Conservation (phyloP, 2,888 invertebrate species). For the Bellardia bayeri region DNA sequence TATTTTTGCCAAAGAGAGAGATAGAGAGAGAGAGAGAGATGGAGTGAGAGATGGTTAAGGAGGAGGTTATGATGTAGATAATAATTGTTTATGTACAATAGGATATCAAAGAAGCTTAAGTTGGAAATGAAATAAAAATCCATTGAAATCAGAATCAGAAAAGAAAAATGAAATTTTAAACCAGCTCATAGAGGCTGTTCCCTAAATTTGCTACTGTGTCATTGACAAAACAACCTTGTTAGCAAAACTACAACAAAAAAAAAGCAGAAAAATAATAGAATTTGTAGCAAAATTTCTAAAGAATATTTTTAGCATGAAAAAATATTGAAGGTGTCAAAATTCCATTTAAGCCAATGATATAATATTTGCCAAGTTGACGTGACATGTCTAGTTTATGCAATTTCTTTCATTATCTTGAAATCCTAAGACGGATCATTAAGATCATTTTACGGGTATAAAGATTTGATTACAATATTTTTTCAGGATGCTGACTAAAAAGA, state of each 20-base stretch:
- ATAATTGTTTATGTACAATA: slow-evolving; percentile 47
- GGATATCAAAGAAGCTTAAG: slow-evolving; percentile 78
- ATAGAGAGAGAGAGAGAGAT: neutral
- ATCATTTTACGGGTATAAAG: slow-evolving; percentile 62
- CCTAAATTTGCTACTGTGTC: slow-evolving; percentile 54
- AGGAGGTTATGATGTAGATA: slow-evolving; percentile 51
- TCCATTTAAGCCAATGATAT: slow-evolving; percentile 81
- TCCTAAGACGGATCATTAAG: slow-evolving; percentile 51
- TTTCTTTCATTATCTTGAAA: slow-evolving; percentile 47
- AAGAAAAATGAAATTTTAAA: slow-evolving; percentile 55
- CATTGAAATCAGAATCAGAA: slow-evolving; percentile 40
- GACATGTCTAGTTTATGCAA: slow-evolving; percentile 62
- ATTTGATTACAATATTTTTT: slow-evolving; percentile 66
- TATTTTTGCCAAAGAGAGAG: slow-evolving; percentile 49
- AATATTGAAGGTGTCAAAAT: slow-evolving; percentile 81
- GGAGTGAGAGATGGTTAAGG: slow-evolving; percentile 10
- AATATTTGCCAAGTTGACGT: slow-evolving; percentile 76
- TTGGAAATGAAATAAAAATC: slow-evolving; percentile 51
- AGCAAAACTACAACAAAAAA: neutral
- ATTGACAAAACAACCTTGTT: neutral
- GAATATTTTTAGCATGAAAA: slow-evolving; percentile 18
- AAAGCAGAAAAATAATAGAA: slow-evolving; percentile 44
- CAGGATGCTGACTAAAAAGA: slow-evolving; percentile 12
- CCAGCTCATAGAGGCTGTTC: slow-evolving; percentile 63
- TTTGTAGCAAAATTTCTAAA: slow-evolving; percentile 39